A percentile compares a stretch with the other conserved stretches of the same genome.
phyloP scores from a whole-genome alignment of 2,797 vertebrate species.

The Phaenicophaeus curvirostris region DNA sequence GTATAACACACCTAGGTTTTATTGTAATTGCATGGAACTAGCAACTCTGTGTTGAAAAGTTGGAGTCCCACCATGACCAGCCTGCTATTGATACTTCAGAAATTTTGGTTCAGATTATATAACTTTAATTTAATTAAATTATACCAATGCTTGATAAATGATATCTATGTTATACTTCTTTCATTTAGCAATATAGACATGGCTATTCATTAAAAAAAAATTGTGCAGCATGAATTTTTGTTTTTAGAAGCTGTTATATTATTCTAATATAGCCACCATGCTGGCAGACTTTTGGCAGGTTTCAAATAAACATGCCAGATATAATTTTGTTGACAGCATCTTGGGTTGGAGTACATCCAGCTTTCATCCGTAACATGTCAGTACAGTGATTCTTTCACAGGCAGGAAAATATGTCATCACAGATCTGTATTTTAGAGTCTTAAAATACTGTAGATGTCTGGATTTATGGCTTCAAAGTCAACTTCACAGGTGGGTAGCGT shows the following conservation, averaged over 20 bases:
- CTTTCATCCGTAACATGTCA: not conserved
- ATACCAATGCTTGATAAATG: not conserved
- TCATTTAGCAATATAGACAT: not conserved
- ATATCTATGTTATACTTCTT: not conserved
- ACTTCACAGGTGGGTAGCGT: not conserved
- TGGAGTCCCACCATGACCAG: not conserved
- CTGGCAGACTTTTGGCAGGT: constrained; percentile 22
- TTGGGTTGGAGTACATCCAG: constrained; percentile 23
- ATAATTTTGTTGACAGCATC: constrained; percentile 58
- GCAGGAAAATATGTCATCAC: constrained; percentile 18
- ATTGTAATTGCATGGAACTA: not conserved
- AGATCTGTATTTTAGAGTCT: not conserved
- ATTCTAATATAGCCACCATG: not conserved
- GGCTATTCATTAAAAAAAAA: not conserved
- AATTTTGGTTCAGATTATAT: not conserved
- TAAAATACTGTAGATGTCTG: constrained; percentile 3
- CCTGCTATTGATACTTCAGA: not conserved
- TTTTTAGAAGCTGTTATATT: not conserved
- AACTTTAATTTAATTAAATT: not conserved
- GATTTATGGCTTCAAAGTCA: constrained; percentile 28
- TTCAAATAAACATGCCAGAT: constrained; percentile 37
- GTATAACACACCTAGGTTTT: not conserved
- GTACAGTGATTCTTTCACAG: not conserved
- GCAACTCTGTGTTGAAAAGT: not conserved
- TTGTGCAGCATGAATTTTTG: not conserved